A percentile compares a stretch with the other conserved stretches of the same genome.
Conservation (phyloP, 2,888 invertebrate species). For the Agrotis exclamationis region DNA sequence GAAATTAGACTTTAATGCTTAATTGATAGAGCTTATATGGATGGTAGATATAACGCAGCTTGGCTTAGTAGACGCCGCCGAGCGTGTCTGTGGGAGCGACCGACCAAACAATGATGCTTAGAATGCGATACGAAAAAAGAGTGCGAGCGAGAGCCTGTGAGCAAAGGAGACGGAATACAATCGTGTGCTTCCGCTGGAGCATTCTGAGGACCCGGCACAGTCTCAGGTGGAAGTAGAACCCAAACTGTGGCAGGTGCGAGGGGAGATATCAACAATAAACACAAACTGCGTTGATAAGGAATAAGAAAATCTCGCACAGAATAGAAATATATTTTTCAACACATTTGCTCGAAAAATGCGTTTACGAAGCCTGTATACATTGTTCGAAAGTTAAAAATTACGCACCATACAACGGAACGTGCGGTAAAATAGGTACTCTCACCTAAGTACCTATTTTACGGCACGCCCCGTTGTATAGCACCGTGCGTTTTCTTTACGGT, state of each 20-base stretch:
- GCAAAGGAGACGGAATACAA: slow-evolving; percentile 66
- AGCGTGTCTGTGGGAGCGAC: slow-evolving; percentile 85
- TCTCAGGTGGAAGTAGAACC: slow-evolving; percentile 61
- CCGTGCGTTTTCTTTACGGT: too few relatives aligned
- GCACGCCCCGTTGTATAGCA: too few relatives aligned
- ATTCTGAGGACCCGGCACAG: slow-evolving; percentile 58
- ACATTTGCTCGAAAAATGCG: too few relatives aligned
- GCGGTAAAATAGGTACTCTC: too few relatives aligned
- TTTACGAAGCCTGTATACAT: too few relatives aligned
- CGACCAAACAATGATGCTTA: slow-evolving; percentile 83
- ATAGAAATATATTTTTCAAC: too few relatives aligned
- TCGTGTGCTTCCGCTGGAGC: slow-evolving; percentile 77
- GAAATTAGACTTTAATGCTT: slow-evolving; percentile 61
- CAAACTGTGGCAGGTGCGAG: slow-evolving; percentile 32
- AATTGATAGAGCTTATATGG: slow-evolving; percentile 67
- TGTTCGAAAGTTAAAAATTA: too few relatives aligned
- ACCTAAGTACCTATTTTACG: too few relatives aligned
- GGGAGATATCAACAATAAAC: slow-evolving; percentile 19
- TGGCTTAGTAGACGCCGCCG: slow-evolving; percentile 68
- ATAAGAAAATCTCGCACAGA: background rate
- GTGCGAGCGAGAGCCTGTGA: slow-evolving; percentile 69
- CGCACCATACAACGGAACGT: too few relatives aligned
- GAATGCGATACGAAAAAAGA: slow-evolving; percentile 84
- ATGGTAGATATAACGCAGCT: slow-evolving; percentile 48
- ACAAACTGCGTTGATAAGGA: slow-evolving; percentile 3